Conservation (phyloP, 2,888 invertebrate species). For the Pachydiplax longipennis region DNA sequence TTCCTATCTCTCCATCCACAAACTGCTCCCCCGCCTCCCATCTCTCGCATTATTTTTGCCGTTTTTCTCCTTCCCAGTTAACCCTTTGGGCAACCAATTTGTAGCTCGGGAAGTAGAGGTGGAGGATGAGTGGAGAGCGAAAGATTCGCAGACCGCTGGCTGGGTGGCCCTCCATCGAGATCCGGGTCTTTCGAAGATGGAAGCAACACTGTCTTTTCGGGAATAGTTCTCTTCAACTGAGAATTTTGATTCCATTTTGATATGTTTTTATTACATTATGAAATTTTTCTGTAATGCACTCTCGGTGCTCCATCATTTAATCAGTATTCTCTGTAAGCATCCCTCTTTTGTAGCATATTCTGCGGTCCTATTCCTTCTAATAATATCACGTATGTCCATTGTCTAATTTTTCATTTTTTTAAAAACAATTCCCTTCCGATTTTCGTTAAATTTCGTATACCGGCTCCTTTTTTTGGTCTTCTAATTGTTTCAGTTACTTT, state of each 20-base stretch:
- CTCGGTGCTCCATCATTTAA: too few relatives aligned
- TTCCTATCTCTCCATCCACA: neutral
- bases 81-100: neutral
- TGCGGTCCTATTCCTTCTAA: too few relatives aligned
- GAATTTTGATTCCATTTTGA: neutral
- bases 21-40: neutral
- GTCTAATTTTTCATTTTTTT: too few relatives aligned
- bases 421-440: too few relatives aligned
- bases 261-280: too few relatives aligned
- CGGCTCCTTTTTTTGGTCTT: too few relatives aligned
- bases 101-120: neutral
- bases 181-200: neutral
- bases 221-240: neutral
- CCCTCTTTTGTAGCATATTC: too few relatives aligned
- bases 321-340: too few relatives aligned
- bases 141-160: neutral
- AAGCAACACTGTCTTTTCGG: neutral
- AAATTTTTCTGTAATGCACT: too few relatives aligned
- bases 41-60: conserved; percentile 18
- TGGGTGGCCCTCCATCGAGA: neutral
- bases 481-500: too few relatives aligned
- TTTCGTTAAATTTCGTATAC: too few relatives aligned
- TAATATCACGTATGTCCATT: too few relatives aligned
- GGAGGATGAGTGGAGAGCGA: neutral
- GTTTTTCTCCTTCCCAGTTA: neutral